phyloP scores from a whole-genome alignment of 2,888 invertebrate species.

The Trachelus iudaicus region DNA sequence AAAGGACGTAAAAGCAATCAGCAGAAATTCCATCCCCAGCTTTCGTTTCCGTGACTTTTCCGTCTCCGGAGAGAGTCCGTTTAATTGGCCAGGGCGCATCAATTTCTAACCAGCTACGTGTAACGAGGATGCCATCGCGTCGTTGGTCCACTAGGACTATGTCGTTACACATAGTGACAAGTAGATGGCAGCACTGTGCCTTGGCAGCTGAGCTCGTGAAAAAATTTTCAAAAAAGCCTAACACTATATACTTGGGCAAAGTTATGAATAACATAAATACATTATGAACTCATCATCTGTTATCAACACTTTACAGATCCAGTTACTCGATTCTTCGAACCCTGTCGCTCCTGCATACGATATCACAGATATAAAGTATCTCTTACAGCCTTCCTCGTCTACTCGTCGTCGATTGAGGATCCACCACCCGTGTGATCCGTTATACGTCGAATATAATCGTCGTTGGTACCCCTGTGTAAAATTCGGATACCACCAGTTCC shows the following conservation, averaged over 20 bases:
- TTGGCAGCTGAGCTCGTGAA: not conserved
- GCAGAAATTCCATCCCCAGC: constrained; percentile 22
- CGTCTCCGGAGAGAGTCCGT: constrained; percentile 16
- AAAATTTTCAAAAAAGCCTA: too few species aligned
- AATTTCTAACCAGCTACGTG: constrained; percentile 28
- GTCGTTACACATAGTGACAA: not conserved
- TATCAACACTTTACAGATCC: not conserved
- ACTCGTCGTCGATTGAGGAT: not conserved
- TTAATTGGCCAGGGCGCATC: constrained; percentile 35
- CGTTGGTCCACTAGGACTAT: not conserved
- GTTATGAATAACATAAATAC: not conserved
- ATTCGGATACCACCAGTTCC: not conserved
- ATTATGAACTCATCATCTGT: not conserved
- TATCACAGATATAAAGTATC: not conserved
- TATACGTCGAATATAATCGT: not conserved
- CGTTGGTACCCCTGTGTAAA: not conserved
- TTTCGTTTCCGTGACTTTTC: constrained; percentile 16
- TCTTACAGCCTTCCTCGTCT: not conserved
- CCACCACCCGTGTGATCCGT: not conserved
- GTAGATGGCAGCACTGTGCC: not conserved
- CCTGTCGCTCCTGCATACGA: not conserved
- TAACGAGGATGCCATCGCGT: constrained; percentile 23
- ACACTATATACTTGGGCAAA: not conserved
- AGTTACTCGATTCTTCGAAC: not conserved
- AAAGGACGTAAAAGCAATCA: constrained; percentile 23